These are phyloP conservation scores for Montipora efflorescens DNA, from an alignment of 64 coral and sea anemone genomes.

Conservation along the genomic window DNA sequence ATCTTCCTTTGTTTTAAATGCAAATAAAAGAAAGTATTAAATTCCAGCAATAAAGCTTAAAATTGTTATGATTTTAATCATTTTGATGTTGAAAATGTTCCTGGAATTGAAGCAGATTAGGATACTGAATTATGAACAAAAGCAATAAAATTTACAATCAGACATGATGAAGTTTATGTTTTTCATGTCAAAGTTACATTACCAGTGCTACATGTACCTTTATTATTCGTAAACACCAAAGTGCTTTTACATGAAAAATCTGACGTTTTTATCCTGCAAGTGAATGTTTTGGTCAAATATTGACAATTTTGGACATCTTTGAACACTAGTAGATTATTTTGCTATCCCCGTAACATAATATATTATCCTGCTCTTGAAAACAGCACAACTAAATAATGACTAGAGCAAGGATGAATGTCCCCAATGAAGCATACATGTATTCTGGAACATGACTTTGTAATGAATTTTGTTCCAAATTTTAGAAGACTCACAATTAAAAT, in stretches of 20 bases:
- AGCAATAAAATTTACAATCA: neutral
- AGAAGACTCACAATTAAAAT: too few relatives aligned
- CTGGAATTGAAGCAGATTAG: neutral
- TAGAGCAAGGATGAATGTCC: neutral
- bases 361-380: neutral
- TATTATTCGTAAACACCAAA: slow-evolving; percentile 16
- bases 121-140: slow-evolving; percentile 16
- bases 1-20: neutral
- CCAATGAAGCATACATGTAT: neutral
- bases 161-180: neutral
- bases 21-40: neutral
- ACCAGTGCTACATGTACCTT: neutral
- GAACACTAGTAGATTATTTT: slow-evolving; percentile 17
- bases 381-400: neutral
- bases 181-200: slow-evolving; percentile 5
- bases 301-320: neutral
- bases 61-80: slow-evolving; percentile 8
- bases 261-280: neutral
- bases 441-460: too few relatives aligned
- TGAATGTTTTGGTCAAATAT: slow-evolving; percentile 27
- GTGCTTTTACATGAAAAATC: neutral
- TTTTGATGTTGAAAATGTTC: neutral
- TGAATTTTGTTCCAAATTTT: neutral
- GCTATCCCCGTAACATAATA: neutral
- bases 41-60: neutral